Evolutionary conservation across 2,797 vertebrate genomes (phyloP), one percentile per base, ranked within the genome.

Genomic region (Microctenopoma steveboyesi): DNA sequence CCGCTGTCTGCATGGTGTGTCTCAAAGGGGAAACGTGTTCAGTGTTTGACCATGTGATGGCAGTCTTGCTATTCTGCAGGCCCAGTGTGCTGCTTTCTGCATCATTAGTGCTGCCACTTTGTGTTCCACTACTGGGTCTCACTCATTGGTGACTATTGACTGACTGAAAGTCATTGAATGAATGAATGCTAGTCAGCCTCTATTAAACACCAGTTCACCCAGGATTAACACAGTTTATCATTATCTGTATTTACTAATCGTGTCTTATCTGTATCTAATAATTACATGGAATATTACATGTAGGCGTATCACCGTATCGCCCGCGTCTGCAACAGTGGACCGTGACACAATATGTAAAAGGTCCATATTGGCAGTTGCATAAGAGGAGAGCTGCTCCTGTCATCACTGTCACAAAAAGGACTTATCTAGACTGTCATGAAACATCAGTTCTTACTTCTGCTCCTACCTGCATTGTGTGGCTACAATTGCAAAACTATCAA

Each of bases 31-130:
- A 6, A n/a, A 1, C 22, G 0, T 15, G 67, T 83, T 65, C 70
- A 3, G 25, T 14, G 13, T 27, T 25, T 52, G 22, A 16, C 91
- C 93, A 91, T 78, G 14, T 72, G 93, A 87, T 86, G 92, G 89
- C 90, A 92, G 79, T 89, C 48, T 85, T 83, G 89, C 50, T 85
- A 10, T 90, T 86, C 83, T 45, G 60, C 37, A 71, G 46, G 18
- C 4, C 8, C 39, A 0, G 4, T 56, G 16, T n/a, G 25, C 67
- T 40, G 76, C 57, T 25, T 18, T 30, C 45, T 63, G 50, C 46
- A 35, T 81, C 74, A 68, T 61, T 51, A 51, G 51, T 18, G 27
- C 50, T 27, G 9, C 63, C 43, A 27, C 33, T 7, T 0, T 3
- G 18, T 46, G 49, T 53, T 56, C 4, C 14, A 42, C 46, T n/a